Conservation (phyloP, 2,113 vertebrate genomes). For the Pipra filicauda region DNA sequence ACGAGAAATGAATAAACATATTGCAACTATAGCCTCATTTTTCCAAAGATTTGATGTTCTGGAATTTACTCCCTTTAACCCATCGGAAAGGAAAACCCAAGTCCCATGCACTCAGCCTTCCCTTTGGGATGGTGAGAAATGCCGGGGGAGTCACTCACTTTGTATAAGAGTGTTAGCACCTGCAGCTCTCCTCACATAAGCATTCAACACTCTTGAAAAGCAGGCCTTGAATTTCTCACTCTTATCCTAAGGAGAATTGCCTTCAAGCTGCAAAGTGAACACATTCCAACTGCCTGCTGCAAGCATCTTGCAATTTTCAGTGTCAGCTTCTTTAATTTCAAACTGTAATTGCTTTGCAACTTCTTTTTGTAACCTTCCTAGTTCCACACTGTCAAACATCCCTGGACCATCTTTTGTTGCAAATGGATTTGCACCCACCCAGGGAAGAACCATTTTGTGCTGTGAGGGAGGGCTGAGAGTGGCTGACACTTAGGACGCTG, state of each 20-base stretch:
- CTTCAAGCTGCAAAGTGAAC: not conserved
- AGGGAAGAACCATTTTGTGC: not conserved
- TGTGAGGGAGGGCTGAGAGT: not conserved
- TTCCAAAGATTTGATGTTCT: not conserved
- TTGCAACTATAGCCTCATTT: not conserved
- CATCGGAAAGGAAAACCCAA: not conserved
- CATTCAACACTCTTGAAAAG: not conserved
- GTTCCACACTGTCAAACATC: not conserved
- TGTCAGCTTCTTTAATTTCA: not conserved
- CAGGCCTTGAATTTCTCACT: not conserved
- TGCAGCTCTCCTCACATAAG: not conserved
- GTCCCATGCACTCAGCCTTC: not conserved
- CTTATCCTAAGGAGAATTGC: not conserved
- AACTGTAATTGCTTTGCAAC: not conserved
- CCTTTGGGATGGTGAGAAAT: not conserved
- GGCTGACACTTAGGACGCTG: not conserved
- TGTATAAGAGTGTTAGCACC: not conserved
- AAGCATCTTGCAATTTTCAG: not conserved
- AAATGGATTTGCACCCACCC: not conserved
- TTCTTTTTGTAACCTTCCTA: not conserved
- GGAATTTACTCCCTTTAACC: not conserved
- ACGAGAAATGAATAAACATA: not conserved
- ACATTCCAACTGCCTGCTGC: not conserved
- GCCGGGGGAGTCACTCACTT: not conserved
- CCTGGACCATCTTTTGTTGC: not conserved